These are phyloP conservation scores for Eupleurogrammus muticus DNA, from an alignment of 2,797 vertebrate species.

Conservation along the genomic window DNA sequence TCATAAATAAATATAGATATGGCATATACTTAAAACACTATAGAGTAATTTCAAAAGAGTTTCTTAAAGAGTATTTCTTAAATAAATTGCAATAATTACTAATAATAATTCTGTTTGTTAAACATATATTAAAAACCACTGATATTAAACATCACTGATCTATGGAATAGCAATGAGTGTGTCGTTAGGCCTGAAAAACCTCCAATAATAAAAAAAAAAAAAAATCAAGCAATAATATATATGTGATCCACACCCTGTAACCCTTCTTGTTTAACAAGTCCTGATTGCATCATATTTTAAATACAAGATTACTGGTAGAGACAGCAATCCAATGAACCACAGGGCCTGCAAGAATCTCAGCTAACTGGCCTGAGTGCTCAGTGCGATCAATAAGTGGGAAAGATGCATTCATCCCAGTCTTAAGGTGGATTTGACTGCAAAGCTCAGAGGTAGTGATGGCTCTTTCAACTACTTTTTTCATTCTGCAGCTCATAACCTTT, in stretches of 20 bases:
- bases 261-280: slow-evolving; percentile 8
- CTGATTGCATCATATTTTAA: slow-evolving; percentile 53
- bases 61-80: not conserved
- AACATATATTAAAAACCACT: not conserved
- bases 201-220: not conserved
- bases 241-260: slow-evolving; percentile 4
- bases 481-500: slow-evolving; percentile 13
- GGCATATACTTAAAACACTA: not conserved
- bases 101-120: not conserved
- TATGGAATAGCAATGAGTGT: not conserved
- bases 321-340: slow-evolving; percentile 45
- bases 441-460: slow-evolving; percentile 20
- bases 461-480: not conserved
- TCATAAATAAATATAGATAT: not conserved
- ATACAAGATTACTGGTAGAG: slow-evolving; percentile 43
- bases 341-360: slow-evolving; percentile 61
- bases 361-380: slow-evolving; percentile 76
- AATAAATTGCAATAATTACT: not conserved
- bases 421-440: slow-evolving; percentile 76
- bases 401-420: slow-evolving; percentile 68
- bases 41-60: not conserved
- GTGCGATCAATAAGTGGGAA: slow-evolving; percentile 80
- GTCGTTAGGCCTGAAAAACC: not conserved
- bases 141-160: not conserved
- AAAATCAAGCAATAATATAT: not conserved